A percentile compares a stretch with the other conserved stretches of the same genome.
Evolutionary conservation across 2,797 vertebrate species (phyloP).

Genomic region (Calcarius lapponicus): DNA sequence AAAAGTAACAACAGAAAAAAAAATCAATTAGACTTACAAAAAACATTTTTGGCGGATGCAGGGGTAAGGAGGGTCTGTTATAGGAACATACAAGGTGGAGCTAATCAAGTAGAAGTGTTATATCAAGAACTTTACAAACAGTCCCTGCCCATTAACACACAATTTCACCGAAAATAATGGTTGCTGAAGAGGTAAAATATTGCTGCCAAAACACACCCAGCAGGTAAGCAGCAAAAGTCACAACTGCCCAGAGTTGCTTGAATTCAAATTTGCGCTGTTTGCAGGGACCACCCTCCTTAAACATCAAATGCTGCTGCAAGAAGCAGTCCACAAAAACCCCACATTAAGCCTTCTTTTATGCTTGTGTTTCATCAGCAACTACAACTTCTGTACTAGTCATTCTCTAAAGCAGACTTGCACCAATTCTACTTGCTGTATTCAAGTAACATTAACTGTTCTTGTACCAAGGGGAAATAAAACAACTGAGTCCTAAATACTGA

Average conservation of each 20-base stretch:
- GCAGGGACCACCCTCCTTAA: rapidly evolving
- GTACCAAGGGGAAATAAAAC: background rate
- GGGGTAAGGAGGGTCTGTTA: background rate
- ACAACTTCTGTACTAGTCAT: background rate
- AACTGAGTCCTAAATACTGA: background rate
- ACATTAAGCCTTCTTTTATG: background rate
- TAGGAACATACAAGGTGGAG: rapidly evolving
- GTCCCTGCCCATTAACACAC: background rate
- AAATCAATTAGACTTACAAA: background rate
- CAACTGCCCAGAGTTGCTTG: background rate
- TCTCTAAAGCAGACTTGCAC: background rate
- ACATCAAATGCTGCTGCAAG: background rate
- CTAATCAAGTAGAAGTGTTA: background rate
- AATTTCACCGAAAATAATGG: background rate
- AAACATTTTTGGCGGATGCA: rapidly evolving
- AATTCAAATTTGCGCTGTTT: background rate
- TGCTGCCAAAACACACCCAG: background rate
- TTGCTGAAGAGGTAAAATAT: background rate
- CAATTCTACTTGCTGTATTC: background rate
- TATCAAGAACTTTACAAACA: background rate
- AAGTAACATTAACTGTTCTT: background rate
- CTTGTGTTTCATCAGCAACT: background rate
- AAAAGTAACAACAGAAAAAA: background rate
- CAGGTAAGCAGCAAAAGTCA: background rate
- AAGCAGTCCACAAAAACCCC: rapidly evolving